Conservation (phyloP, 2,888 invertebrate species). For the Ornithoptera alexandrae region DNA sequence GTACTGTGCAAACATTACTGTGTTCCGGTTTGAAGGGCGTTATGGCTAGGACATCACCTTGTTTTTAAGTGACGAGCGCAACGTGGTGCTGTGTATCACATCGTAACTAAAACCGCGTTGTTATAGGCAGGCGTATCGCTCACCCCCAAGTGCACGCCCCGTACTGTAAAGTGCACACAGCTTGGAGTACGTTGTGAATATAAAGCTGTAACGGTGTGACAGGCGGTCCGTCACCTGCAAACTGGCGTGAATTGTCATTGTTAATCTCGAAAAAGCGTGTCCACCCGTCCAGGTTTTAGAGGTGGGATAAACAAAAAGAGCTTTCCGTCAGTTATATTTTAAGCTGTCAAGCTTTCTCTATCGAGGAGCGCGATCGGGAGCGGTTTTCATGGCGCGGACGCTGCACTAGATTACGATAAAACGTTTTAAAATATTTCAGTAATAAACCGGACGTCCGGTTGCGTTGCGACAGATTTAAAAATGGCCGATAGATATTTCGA, state of each 20-base stretch:
- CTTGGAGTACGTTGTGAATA: too few relatives aligned
- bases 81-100: too few relatives aligned
- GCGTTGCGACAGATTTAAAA: too few relatives aligned
- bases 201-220: constrained; percentile 40
- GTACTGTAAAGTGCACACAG: too few relatives aligned
- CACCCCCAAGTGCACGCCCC: too few relatives aligned
- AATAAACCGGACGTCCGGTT: background rate
- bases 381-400: constrained; percentile 32
- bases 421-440: constrained; percentile 20
- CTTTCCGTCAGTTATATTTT: constrained; percentile 54
- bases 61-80: too few relatives aligned
- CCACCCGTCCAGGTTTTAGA: constrained; percentile 46
- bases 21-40: too few relatives aligned
- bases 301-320: constrained; percentile 50
- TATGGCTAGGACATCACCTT: too few relatives aligned
- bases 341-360: constrained; percentile 43
- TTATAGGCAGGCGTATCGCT: too few relatives aligned
- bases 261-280: constrained; percentile 43
- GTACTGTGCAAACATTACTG: too few relatives aligned
- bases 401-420: constrained; percentile 23
- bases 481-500: too few relatives aligned
- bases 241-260: constrained; percentile 60
- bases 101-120: too few relatives aligned
- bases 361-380: constrained; percentile 38
- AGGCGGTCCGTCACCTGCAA: constrained; percentile 38